Evolutionary conservation across 2,888 invertebrate genomes (phyloP), one percentile per base, ranked within the genome.

Genomic region (Drosophila pseudotalamancana): DNA sequence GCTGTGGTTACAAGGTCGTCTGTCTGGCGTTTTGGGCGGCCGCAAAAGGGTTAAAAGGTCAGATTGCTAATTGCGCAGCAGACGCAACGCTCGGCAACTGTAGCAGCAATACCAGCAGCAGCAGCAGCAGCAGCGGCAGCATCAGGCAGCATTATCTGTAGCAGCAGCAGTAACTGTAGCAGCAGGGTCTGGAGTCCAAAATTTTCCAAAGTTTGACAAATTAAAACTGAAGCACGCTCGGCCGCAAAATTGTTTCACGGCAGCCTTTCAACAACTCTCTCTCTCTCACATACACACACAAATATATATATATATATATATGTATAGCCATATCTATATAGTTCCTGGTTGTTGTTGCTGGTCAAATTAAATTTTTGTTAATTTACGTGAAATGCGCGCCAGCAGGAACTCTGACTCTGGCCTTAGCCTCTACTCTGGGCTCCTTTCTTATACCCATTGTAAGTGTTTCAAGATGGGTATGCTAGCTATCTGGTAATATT

Each of bases 1-100:
- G 67, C 81, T 85, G 81, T 81, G 81, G 81, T 81, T 85, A 81
- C 81, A 81, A 85, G 81, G 86, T 81, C 81, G 83, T 46, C 56
- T 51, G 65, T 60, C 61, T 65, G 60, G 42, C 54, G 35, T 59
- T 61, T 55, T 49, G 54, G 60, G 45, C 35, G 60, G 72, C 62
- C 69, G 66, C 64, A 61, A 56, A 71, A 73, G 74, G 81, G 83
- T 81, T 85, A 81, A 81, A 85, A 85, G 81, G 81, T 81, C 81
- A 81, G 65, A 81, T 81, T 81, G 73, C 81, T 85, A 85, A 81
- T 81, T 81, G 82, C 57, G 42, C 23, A 9, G 34, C 65, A 46
- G 39, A 54, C 63, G 49, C 42, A 46, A 25, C 19, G 32, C 14
- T 40, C 37, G 19, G 3, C 32, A 35, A 14, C 34, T 16, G 8